phyloP scores from a whole-genome alignment of 2,113 vertebrate species.

The Atherinomorus stipes region DNA sequence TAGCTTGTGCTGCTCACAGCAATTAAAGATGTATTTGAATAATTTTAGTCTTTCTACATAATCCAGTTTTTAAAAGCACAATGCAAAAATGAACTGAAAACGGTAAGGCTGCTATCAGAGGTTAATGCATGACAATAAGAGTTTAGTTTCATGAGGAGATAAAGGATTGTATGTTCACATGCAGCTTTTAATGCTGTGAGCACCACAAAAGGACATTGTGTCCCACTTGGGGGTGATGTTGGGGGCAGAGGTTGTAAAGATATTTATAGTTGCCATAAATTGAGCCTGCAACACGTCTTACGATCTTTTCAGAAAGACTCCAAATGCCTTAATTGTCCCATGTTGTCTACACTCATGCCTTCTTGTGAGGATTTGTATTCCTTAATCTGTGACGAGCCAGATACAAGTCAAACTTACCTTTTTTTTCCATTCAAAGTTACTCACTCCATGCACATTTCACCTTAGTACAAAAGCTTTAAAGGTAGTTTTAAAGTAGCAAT shows the following conservation, averaged over 20 bases:
- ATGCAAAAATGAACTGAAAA: no score
- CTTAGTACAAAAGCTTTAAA: background rate
- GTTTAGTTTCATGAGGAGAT: no score
- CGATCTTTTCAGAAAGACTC: background rate
- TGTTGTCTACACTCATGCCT: background rate
- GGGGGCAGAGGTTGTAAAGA: background rate
- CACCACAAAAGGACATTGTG: background rate
- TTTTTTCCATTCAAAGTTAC: background rate
- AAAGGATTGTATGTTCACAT: background rate
- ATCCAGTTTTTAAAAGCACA: no score
- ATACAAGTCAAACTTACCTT: conserved; percentile 15
- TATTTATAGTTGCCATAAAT: conserved; percentile 1
- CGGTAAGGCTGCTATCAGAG: no score
- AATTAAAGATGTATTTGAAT: conserved; percentile 10
- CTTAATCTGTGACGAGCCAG: conserved; percentile 1
- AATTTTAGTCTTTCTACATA: background rate
- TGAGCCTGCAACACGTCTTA: background rate
- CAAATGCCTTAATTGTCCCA: background rate
- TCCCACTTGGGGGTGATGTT: background rate
- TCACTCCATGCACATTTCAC: conserved; percentile 53
- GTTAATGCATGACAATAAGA: no score
- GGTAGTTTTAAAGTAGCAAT: background rate
- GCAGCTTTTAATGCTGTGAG: background rate
- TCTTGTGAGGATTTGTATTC: background rate
- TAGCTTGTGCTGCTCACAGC: background rate